Evolutionary conservation across 2,888 invertebrate genomes (phyloP).

Genomic region (Lycia hirtaria): DNA sequence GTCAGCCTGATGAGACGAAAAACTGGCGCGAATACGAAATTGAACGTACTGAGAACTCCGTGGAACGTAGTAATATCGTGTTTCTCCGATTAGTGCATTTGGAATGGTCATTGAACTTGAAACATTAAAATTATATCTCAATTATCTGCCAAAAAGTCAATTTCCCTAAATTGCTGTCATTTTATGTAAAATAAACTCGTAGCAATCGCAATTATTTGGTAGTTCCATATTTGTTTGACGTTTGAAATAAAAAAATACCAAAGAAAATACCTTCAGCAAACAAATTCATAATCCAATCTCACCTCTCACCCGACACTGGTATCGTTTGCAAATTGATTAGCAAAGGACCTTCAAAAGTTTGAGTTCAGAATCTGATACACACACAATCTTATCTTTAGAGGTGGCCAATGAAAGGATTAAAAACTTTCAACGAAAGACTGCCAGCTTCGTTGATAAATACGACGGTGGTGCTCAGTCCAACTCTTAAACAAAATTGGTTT

Average conservation of each 20-base stretch:
- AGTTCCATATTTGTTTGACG: not conserved
- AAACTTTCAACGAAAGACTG: not conserved
- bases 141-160: not conserved
- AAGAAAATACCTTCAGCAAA: conserved; percentile 44
- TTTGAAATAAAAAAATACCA: conserved; percentile 5
- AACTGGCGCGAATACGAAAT: conserved; percentile 69
- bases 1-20: conserved; percentile 72
- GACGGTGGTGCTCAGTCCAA: not conserved
- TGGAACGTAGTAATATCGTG: conserved; percentile 55
- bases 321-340: conserved; percentile 76
- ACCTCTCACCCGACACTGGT: conserved; percentile 54
- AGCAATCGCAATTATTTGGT: not conserved
- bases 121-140: conserved; percentile 22
- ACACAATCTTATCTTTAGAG: not conserved
- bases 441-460: not conserved
- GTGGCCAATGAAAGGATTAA: not conserved
- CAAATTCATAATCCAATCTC: conserved; percentile 50
- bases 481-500: not conserved
- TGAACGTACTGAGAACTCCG: conserved; percentile 54
- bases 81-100: conserved; percentile 70
- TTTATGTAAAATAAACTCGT: not conserved
- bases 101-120: conserved; percentile 41
- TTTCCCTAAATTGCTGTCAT: not conserved
- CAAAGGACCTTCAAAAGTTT: conserved; percentile 62
- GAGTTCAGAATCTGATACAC: conserved; percentile 61